Percentiles rank a stretch among this genome's conserved stretches.
These are phyloP conservation scores for Camelus dromedarius DNA, from an alignment of 2,113 vertebrate species.

Conservation along the genomic window DNA sequence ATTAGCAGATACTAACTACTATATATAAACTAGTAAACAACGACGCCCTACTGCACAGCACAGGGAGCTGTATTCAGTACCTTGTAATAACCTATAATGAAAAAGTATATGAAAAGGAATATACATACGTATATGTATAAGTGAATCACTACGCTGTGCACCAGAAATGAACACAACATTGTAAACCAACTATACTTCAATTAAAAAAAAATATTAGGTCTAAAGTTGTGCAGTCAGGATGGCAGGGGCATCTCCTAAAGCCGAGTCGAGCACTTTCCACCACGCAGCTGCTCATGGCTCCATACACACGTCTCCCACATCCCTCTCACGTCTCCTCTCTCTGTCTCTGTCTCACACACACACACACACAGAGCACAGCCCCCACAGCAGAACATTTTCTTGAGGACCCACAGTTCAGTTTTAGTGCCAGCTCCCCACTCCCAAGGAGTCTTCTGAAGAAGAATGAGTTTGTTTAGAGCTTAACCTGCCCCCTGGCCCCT, in stretches of 20 bases:
- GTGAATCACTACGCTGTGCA: too few relatives aligned
- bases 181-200: too few relatives aligned
- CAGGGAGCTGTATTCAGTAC: too few relatives aligned
- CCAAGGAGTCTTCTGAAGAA: constrained; percentile 34
- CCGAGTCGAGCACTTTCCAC: neutral
- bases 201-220: neutral
- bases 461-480: constrained; percentile 53
- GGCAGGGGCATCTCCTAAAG: neutral
- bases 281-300: neutral
- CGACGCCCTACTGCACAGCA: too few relatives aligned
- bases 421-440: neutral
- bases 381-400: neutral
- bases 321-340: neutral
- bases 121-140: too few relatives aligned
- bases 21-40: too few relatives aligned
- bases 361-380: neutral
- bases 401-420: neutral
- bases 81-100: too few relatives aligned
- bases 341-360: neutral
- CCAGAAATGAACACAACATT: too few relatives aligned
- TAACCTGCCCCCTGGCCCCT: neutral
- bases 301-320: neutral
- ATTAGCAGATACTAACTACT: too few relatives aligned
- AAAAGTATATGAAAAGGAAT: too few relatives aligned
- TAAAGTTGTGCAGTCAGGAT: neutral